phyloP scores from a whole-genome alignment of 2,888 invertebrate species.

The Neoascia interrupta region DNA sequence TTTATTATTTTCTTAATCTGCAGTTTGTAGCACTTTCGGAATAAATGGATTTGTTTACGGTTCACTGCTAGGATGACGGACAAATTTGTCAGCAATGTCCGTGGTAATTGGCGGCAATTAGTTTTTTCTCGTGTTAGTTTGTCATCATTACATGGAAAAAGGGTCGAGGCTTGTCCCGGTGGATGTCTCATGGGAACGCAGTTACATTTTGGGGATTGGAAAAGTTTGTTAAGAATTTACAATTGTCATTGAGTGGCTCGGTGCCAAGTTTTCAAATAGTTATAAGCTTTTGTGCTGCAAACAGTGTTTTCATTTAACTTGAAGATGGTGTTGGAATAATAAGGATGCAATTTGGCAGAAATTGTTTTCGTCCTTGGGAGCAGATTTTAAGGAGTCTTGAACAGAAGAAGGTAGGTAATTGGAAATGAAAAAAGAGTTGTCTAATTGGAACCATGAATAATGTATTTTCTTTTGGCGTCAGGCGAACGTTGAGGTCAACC shows the following conservation, averaged over 20 bases:
- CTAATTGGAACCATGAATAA: too few relatives aligned
- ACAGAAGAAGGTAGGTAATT: too few relatives aligned
- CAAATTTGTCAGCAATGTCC: neutral
- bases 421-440: too few relatives aligned
- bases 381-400: too few relatives aligned
- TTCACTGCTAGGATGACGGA: slow-evolving; percentile 25
- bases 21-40: slow-evolving; percentile 5
- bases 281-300: slow-evolving; percentile 29
- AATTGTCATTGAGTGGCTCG: slow-evolving; percentile 40
- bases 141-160: too few relatives aligned
- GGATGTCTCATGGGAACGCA: neutral
- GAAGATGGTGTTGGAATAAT: neutral
- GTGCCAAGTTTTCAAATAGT: slow-evolving; percentile 24
- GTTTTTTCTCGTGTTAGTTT: slow-evolving; percentile 22
- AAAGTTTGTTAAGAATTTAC: slow-evolving; percentile 23
- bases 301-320: slow-evolving; percentile 35
- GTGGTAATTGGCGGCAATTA: slow-evolving; percentile 59
- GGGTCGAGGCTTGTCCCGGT: too few relatives aligned
- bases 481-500: too few relatives aligned
- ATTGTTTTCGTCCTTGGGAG: too few relatives aligned
- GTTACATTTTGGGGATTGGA: neutral
- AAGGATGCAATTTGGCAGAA: neutral
- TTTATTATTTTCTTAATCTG: slow-evolving; percentile 62
- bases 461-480: too few relatives aligned
- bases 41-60: slow-evolving; percentile 41